Conservation (phyloP, 2,888 invertebrate genomes). For the Lithosia quadra region DNA sequence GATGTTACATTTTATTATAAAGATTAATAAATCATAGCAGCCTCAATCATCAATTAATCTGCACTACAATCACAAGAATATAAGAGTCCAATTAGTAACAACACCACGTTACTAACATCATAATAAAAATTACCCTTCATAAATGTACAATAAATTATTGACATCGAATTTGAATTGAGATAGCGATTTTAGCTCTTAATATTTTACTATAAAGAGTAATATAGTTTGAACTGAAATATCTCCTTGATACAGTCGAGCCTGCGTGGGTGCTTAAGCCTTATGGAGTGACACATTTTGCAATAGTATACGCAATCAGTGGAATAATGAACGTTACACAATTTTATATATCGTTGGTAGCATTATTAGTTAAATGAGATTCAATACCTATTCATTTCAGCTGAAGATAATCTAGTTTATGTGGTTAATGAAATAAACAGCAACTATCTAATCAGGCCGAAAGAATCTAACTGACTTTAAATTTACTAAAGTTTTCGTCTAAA, state of each 20-base stretch:
- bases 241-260: slow-evolving; percentile 52
- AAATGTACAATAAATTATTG: slow-evolving; percentile 60
- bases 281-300: slow-evolving; percentile 68
- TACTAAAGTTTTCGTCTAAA: too few species aligned
- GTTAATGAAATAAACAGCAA: background rate
- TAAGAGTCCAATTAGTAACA: slow-evolving; percentile 60
- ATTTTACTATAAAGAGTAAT: slow-evolving; percentile 31
- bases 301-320: slow-evolving; percentile 66
- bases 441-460: too few species aligned
- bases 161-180: slow-evolving; percentile 41
- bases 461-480: too few species aligned
- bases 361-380: slow-evolving; percentile 25
- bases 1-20: slow-evolving; percentile 19
- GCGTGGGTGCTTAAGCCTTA: slow-evolving; percentile 69
- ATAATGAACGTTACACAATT: slow-evolving; percentile 63
- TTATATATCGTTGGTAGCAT: slow-evolving; percentile 26
- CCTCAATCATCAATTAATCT: slow-evolving; percentile 43
- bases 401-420: background rate
- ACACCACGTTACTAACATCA: slow-evolving; percentile 60
- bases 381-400: slow-evolving; percentile 1
- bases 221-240: slow-evolving; percentile 41
- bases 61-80: slow-evolving; percentile 48
- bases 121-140: slow-evolving; percentile 67
- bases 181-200: slow-evolving; percentile 30
- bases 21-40: slow-evolving; percentile 21